phyloP scores from a whole-genome alignment of 2,113 vertebrate species.

The Tor tambroides region DNA sequence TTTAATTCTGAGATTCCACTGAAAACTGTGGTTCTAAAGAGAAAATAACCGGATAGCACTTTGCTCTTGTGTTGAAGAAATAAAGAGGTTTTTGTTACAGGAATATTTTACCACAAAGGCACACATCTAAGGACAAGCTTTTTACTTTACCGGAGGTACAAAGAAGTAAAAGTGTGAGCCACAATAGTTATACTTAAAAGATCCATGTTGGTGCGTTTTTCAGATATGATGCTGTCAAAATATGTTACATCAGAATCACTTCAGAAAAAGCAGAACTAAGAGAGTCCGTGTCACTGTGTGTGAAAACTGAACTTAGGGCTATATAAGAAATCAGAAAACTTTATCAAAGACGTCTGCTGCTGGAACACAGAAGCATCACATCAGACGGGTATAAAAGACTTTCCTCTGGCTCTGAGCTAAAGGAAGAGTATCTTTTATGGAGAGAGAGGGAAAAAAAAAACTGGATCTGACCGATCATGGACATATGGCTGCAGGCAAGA shows the following conservation, averaged over 20 bases:
- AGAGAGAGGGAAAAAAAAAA: not conserved
- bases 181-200: not conserved
- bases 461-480: not conserved
- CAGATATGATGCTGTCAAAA: not conserved
- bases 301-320: constrained; percentile 2
- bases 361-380: constrained; percentile 5
- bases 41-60: not conserved
- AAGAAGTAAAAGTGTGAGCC: not conserved
- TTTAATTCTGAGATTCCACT: not conserved
- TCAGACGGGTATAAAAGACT: not conserved
- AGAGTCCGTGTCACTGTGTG: not conserved
- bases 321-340: not conserved
- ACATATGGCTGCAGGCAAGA: not conserved
- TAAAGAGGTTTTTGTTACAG: not conserved
- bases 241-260: not conserved
- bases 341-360: constrained; percentile 21
- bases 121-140: not conserved
- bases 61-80: not conserved
- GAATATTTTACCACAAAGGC: not conserved
- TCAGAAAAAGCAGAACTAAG: not conserved
- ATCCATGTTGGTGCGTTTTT: not conserved
- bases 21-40: not conserved
- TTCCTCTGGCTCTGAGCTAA: not conserved
- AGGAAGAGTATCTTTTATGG: not conserved
- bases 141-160: not conserved